phyloP scores from a whole-genome alignment of 2,113 vertebrate genomes.

The Pelusios castaneus region DNA sequence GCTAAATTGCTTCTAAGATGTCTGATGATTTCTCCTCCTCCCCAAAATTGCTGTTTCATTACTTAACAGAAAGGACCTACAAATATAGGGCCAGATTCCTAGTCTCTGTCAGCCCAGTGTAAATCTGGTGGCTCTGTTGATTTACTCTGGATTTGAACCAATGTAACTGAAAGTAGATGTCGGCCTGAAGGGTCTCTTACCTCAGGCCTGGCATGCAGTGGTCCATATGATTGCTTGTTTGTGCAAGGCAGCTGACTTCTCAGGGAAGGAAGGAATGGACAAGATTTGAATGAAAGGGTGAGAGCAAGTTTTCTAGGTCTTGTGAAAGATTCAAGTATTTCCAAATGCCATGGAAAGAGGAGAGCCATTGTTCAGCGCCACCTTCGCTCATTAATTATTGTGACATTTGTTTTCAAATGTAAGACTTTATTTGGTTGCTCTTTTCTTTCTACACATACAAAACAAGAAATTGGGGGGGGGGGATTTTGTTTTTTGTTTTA shows the following conservation, averaged over 20 bases:
- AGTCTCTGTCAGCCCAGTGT: neutral
- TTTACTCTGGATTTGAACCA: neutral
- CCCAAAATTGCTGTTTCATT: neutral
- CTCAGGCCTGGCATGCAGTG: neutral
- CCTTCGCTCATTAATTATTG: neutral
- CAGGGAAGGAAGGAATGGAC: neutral
- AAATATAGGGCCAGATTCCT: neutral
- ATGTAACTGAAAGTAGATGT: neutral
- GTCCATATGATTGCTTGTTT: neutral
- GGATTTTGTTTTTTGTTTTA: rapidly evolving
- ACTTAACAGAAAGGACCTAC: neutral
- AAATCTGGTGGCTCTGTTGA: neutral
- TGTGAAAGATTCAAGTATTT: neutral
- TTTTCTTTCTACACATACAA: neutral
- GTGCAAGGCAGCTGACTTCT: neutral
- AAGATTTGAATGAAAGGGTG: neutral
- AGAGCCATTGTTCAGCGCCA: neutral
- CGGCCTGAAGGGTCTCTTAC: constrained; percentile 8
- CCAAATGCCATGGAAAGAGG: neutral
- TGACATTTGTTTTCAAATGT: neutral
- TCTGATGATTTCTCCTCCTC: neutral
- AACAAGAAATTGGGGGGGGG: neutral
- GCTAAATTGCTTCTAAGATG: neutral
- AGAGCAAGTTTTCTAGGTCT: neutral
- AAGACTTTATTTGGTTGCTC: neutral